Conservation (phyloP, 2,888 invertebrate species). For the Augiades crinisus region DNA sequence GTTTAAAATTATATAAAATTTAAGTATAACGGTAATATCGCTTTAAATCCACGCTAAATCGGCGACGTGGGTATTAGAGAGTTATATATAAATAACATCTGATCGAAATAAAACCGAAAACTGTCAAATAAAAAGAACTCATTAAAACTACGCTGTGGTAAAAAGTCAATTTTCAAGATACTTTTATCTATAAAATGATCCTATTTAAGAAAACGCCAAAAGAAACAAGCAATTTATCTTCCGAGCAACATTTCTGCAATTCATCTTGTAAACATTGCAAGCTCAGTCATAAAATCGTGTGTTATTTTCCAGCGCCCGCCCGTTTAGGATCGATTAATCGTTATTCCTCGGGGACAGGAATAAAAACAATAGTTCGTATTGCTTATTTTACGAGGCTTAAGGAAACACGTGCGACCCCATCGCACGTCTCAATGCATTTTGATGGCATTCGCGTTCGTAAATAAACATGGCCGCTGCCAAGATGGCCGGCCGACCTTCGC, state of each 20-base stretch:
- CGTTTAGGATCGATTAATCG: not conserved
- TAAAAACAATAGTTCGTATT: not conserved
- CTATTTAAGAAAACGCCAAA: too few relatives aligned
- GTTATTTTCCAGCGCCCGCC: not conserved
- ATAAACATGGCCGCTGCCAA: slow-evolving; percentile 76
- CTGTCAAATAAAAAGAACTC: too few relatives aligned
- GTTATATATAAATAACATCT: too few relatives aligned
- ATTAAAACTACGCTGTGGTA: too few relatives aligned
- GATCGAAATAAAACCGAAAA: too few relatives aligned
- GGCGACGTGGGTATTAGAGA: too few relatives aligned
- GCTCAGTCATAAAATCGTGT: slow-evolving; percentile 34
- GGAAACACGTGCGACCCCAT: slow-evolving; percentile 54
- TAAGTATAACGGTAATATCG: too few relatives aligned
- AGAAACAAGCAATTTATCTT: not conserved
- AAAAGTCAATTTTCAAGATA: too few relatives aligned
- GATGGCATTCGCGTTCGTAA: slow-evolving; percentile 74
- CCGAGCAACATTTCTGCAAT: not conserved
- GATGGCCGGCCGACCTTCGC: slow-evolving; percentile 75
- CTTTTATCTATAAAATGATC: too few relatives aligned
- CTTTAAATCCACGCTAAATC: too few relatives aligned
- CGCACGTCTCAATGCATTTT: slow-evolving; percentile 63
- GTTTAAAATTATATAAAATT: too few relatives aligned
- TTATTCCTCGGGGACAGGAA: not conserved
- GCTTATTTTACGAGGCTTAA: slow-evolving; percentile 1
- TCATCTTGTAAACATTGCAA: not conserved